These are phyloP conservation scores for Taeniopygia guttata DNA, from an alignment of 2,797 vertebrate genomes.

Conservation along the genomic window DNA sequence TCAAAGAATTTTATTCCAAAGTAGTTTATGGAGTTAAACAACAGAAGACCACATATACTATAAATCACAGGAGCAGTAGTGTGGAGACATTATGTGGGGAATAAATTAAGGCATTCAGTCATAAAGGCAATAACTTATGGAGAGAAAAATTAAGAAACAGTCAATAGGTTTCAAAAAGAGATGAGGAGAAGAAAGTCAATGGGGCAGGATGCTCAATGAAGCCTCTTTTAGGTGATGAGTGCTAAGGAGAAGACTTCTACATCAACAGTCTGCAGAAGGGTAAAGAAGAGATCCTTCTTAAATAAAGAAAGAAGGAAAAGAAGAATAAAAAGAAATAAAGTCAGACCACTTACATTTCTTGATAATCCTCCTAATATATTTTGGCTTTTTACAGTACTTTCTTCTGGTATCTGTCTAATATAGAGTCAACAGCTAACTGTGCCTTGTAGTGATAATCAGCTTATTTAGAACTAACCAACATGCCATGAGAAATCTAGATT, in stretches of 20 bases:
- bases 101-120: constrained; percentile 35
- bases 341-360: background rate
- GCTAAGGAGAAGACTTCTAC: background rate
- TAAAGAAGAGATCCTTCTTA: background rate
- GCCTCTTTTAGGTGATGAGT: background rate
- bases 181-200: background rate
- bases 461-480: background rate
- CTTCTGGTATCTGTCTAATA: background rate
- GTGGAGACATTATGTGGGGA: background rate
- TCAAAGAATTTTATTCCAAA: background rate
- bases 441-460: background rate
- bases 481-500: background rate
- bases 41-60: background rate
- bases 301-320: background rate
- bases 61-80: constrained; percentile 23
- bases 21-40: constrained; percentile 17
- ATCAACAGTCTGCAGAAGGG: background rate
- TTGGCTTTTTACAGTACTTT: background rate
- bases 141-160: constrained; percentile 51
- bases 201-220: constrained; percentile 6
- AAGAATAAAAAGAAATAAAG: background rate
- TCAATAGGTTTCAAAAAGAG: constrained; percentile 31
- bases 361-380: background rate
- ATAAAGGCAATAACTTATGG: constrained; percentile 18
- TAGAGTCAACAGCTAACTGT: background rate